phyloP scores from a whole-genome alignment of 1,140 invertebrate species.

The Apolygus lucorum region DNA sequence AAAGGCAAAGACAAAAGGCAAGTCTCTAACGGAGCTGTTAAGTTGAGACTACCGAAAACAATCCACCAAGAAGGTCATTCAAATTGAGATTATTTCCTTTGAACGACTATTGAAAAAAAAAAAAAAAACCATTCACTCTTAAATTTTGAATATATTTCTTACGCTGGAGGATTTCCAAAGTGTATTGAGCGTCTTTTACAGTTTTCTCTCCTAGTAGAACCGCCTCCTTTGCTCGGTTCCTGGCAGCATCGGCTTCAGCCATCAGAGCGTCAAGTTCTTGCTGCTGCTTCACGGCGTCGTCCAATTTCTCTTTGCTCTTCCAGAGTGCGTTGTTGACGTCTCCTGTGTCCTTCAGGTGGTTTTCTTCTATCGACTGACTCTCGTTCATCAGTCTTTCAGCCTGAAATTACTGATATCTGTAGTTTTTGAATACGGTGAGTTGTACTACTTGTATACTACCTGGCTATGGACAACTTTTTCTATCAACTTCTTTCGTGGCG shows the following conservation, averaged over 20 bases:
- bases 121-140: too few species aligned
- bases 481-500: too few species aligned
- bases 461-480: too few species aligned
- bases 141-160: too few species aligned
- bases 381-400: not conserved
- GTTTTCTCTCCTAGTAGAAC: slow-evolving; percentile 75
- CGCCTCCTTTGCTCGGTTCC: slow-evolving; percentile 66
- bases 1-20: too few species aligned
- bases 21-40: too few species aligned
- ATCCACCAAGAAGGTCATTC: too few species aligned
- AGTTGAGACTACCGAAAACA: too few species aligned
- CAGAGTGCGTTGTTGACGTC: not conserved
- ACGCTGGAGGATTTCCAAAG: slow-evolving; percentile 74
- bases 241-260: slow-evolving; percentile 58
- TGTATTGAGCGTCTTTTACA: slow-evolving; percentile 75
- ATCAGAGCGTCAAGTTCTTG: slow-evolving; percentile 54
- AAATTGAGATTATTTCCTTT: too few species aligned
- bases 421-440: too few species aligned
- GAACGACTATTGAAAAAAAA: too few species aligned
- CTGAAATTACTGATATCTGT: not conserved
- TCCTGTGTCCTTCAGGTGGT: slow-evolving; percentile 12
- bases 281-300: slow-evolving; percentile 46
- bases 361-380: slow-evolving; percentile 1
- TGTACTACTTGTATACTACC: too few species aligned
- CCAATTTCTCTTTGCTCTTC: slow-evolving; percentile 37